Conservation (phyloP, 1,140 invertebrate genomes). For the Pentalonia nigronervosa region DNA sequence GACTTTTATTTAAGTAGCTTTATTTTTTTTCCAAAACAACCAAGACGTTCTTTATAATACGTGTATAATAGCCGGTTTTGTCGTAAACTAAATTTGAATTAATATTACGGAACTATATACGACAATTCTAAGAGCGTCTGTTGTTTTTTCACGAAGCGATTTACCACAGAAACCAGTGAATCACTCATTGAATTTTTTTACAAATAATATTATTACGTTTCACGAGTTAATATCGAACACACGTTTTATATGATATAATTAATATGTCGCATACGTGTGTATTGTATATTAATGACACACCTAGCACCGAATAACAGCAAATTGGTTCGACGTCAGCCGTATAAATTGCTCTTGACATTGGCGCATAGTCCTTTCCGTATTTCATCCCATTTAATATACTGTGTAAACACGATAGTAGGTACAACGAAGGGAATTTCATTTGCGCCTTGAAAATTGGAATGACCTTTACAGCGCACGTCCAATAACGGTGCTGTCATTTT, state of each 20-base stretch:
- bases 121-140: not conserved
- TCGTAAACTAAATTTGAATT: not conserved
- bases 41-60: not conserved
- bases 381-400: not conserved
- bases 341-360: not conserved
- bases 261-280: not conserved
- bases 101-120: not conserved
- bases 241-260: not conserved
- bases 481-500: not conserved
- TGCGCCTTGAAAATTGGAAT: not conserved
- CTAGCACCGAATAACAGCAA: not conserved
- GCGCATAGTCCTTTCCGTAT: not conserved
- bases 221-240: not conserved
- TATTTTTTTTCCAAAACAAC: not conserved
- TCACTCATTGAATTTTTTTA: not conserved
- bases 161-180: not conserved
- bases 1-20: not conserved
- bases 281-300: not conserved
- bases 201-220: not conserved
- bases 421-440: not conserved
- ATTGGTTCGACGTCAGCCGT: conserved; percentile 1
- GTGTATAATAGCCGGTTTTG: not conserved
- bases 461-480: conserved; percentile 3
- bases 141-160: not conserved
- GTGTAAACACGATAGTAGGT: not conserved